Evolutionary conservation across 2,888 invertebrate species (phyloP).

Genomic region (Shargacucullia verbasci): DNA sequence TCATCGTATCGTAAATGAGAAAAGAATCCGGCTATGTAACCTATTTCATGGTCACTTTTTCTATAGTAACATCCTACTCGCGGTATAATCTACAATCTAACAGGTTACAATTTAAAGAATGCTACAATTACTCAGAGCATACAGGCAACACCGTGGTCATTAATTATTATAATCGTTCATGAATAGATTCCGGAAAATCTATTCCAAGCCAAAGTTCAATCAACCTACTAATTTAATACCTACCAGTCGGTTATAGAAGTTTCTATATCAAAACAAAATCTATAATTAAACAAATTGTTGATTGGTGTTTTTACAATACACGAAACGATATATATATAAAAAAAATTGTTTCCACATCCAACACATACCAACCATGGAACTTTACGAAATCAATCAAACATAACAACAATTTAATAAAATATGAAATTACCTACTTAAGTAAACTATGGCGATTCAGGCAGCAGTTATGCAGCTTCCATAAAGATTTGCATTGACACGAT

Average conservation of each 20-base stretch:
- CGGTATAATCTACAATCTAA: conserved; percentile 27
- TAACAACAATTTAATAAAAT: conserved; percentile 5
- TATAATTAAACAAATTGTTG: conserved; percentile 24
- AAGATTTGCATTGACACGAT: conserved; percentile 85
- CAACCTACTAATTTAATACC: conserved; percentile 34
- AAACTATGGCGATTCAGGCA: conserved; percentile 62
- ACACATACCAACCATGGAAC: too few species aligned
- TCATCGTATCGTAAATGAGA: conserved; percentile 74
- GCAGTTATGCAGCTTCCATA: conserved; percentile 70
- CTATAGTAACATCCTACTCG: conserved; percentile 73
- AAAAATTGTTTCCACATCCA: too few species aligned
- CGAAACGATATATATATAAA: too few species aligned
- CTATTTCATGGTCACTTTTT: conserved; percentile 84
- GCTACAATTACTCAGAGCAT: conserved; percentile 65
- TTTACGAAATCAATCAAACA: too few species aligned
- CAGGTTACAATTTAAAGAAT: conserved; percentile 53
- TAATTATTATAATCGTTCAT: conserved; percentile 63
- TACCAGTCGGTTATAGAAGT: conserved; percentile 3
- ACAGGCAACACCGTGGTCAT: conserved; percentile 63
- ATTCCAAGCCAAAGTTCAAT: conserved; percentile 58
- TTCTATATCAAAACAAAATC: conserved; percentile 8
- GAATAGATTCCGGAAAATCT: conserved; percentile 68
- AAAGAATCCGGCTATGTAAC: conserved; percentile 84
- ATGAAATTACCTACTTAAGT: conserved; percentile 8
- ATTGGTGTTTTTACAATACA: background rate